Conservation (phyloP, 2,888 invertebrate genomes). For the Acheta domesticus region DNA sequence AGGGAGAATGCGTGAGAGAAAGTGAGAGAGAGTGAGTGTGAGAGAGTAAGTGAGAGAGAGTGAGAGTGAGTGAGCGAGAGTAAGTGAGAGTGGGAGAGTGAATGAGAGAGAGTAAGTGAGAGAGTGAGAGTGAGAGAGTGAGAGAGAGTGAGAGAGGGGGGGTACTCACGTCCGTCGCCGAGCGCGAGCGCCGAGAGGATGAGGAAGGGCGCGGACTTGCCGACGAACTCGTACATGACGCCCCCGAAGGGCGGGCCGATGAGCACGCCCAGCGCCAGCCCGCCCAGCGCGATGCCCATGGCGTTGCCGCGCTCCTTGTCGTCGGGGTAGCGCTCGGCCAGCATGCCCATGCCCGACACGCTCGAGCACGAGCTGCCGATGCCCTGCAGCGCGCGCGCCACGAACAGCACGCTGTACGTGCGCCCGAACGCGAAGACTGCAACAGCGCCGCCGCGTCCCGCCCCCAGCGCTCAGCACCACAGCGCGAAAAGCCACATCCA, state of each 20-base stretch:
- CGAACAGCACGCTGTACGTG: constrained; percentile 86
- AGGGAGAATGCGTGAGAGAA: too few species aligned
- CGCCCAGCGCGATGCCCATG: constrained; percentile 98
- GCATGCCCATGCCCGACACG: constrained; percentile 99
- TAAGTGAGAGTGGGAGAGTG: too few species aligned
- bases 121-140: too few species aligned
- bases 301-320: constrained; percentile 98
- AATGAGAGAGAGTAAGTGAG: too few species aligned
- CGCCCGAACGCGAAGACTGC: constrained; percentile 96
- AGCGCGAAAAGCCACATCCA: too few species aligned
- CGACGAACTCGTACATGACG: constrained; percentile 97
- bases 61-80: too few species aligned
- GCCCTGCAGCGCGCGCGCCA: constrained; percentile 95
- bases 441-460: too few species aligned
- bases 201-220: constrained; percentile 96
- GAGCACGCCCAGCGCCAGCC: constrained; percentile 92
- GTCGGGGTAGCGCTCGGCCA: constrained; percentile 95
- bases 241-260: constrained; percentile 99
- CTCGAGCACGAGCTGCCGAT: constrained; percentile 98
- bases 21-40: too few species aligned
- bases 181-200: constrained; percentile 90
- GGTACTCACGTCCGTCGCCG: constrained; percentile 85
- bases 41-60: too few species aligned
- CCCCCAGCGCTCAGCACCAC: too few species aligned
- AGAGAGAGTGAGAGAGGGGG: too few species aligned